Conservation (phyloP, 2,888 invertebrate species). For the Pandemis cinnamomeana region DNA sequence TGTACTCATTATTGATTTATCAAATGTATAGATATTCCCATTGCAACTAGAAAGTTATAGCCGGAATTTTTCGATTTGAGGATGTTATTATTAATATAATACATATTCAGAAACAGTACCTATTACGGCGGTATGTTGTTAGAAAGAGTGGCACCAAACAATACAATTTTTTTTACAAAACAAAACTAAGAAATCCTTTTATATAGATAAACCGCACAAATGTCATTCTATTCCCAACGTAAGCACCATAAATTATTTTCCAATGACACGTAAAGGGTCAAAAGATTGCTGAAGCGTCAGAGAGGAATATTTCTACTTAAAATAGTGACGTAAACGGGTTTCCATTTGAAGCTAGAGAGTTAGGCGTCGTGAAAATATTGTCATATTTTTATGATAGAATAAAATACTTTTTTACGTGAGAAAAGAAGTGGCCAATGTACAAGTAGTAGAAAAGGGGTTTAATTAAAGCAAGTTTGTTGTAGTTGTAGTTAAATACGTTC, state of each 20-base stretch:
- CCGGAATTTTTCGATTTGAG: no score
- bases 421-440: neutral
- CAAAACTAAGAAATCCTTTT: neutral
- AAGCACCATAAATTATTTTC: slow-evolving; percentile 10
- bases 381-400: neutral
- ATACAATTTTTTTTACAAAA: neutral
- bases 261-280: slow-evolving; percentile 11
- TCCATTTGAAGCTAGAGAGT: slow-evolving; percentile 1
- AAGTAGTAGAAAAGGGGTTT: neutral
- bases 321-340: slow-evolving; percentile 11
- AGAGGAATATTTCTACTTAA: slow-evolving; percentile 10
- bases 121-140: neutral
- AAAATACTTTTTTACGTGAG: neutral
- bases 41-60: neutral
- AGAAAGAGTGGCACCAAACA: neutral
- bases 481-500: no score
- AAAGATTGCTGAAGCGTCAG: slow-evolving; percentile 13
- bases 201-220: slow-evolving; percentile 1
- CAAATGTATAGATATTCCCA: neutral
- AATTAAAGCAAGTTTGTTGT: neutral
- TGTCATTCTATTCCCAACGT: slow-evolving; percentile 7
- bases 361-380: neutral
- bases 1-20: no score
- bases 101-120: neutral
- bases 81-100: neutral